Percentiles rank a stretch among this genome's conserved stretches.
These are phyloP conservation scores for Columba guinea DNA, from an alignment of 2,797 vertebrate species.

Conservation along the genomic window DNA sequence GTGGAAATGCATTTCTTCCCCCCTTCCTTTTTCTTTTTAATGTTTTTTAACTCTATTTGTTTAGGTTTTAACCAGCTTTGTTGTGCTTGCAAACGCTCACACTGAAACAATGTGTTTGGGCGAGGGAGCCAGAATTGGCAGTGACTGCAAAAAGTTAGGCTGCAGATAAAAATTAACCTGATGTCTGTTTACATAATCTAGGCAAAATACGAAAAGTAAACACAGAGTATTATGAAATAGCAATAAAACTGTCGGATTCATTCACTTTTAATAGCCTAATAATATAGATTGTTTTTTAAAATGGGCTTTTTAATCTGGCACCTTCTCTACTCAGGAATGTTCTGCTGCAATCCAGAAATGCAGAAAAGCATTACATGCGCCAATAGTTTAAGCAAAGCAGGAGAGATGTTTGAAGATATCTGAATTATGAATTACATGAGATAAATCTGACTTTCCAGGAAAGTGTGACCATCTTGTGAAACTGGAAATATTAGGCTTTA, in stretches of 20 bases:
- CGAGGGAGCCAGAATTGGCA: not conserved
- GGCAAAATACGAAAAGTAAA: constrained; percentile 4
- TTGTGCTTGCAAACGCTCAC: not conserved
- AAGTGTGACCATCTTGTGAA: not conserved
- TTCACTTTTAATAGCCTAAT: not conserved
- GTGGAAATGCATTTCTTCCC: not conserved
- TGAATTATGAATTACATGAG: constrained; percentile 11
- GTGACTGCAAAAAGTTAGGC: not conserved
- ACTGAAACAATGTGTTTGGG: not conserved
- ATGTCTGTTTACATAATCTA: constrained; percentile 21
- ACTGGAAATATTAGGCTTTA: not conserved
- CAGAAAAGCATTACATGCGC: not conserved
- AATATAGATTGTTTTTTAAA: not conserved
- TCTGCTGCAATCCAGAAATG: not conserved
- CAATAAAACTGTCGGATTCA: not conserved
- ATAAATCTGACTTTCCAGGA: not conserved
- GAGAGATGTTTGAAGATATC: not conserved
- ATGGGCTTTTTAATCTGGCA: not conserved
- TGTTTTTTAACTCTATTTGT: not conserved
- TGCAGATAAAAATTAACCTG: constrained; percentile 28
- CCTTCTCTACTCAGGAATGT: not conserved
- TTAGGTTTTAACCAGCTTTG: not conserved
- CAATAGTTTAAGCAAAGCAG: constrained; percentile 19
- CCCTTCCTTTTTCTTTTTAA: not conserved
- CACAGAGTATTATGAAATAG: not conserved